Evolutionary conservation across 2,797 vertebrate species (phyloP).

Genomic region (Mionectes olivaceus): DNA sequence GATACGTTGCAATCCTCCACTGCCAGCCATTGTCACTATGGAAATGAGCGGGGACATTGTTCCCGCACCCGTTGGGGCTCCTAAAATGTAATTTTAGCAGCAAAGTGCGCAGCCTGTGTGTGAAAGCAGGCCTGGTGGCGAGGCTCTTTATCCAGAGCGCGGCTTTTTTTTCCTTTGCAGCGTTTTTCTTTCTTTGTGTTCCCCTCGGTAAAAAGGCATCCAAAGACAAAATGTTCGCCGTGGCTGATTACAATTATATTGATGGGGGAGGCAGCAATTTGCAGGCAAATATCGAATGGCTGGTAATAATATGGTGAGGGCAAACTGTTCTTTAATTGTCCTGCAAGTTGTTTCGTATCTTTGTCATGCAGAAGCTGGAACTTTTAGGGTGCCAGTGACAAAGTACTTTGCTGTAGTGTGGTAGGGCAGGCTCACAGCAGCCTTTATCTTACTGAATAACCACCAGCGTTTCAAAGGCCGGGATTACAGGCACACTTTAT

Average conservation of each 20-base stretch:
- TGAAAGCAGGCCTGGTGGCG: slow-evolving; percentile 51
- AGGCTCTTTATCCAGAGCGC: slow-evolving; percentile 20
- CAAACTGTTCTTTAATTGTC: slow-evolving; percentile 66
- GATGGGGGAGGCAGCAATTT: slow-evolving; percentile 65
- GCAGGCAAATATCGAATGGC: slow-evolving; percentile 34
- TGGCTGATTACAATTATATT: slow-evolving; percentile 59
- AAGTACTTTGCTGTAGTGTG: slow-evolving; percentile 47
- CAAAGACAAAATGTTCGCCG: slow-evolving; percentile 37
- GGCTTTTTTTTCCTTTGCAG: slow-evolving; percentile 33
- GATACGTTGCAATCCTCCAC: slow-evolving; percentile 5
- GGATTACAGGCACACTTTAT: slow-evolving; percentile 60
- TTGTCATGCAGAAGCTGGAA: slow-evolving; percentile 59
- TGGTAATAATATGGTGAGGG: slow-evolving; percentile 55
- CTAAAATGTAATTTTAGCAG: slow-evolving; percentile 64
- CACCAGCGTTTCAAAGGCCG: slow-evolving; percentile 27
- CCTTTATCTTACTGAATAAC: slow-evolving; percentile 66
- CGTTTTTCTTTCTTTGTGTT: slow-evolving; percentile 61
- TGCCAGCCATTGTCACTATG: slow-evolving; percentile 51
- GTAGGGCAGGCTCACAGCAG: slow-evolving; percentile 50
- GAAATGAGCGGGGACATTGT: slow-evolving; percentile 63
- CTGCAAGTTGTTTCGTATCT: slow-evolving; percentile 50
- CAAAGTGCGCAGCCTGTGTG: slow-evolving; percentile 54
- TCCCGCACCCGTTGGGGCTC: slow-evolving; percentile 9
- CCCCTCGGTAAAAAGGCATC: slow-evolving; percentile 56
- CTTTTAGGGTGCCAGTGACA: slow-evolving; percentile 59